Percentiles rank a stretch among this genome's conserved stretches.
These are phyloP conservation scores for Acanthiza pusilla DNA, from an alignment of 2,797 vertebrate species.

Conservation along the genomic window DNA sequence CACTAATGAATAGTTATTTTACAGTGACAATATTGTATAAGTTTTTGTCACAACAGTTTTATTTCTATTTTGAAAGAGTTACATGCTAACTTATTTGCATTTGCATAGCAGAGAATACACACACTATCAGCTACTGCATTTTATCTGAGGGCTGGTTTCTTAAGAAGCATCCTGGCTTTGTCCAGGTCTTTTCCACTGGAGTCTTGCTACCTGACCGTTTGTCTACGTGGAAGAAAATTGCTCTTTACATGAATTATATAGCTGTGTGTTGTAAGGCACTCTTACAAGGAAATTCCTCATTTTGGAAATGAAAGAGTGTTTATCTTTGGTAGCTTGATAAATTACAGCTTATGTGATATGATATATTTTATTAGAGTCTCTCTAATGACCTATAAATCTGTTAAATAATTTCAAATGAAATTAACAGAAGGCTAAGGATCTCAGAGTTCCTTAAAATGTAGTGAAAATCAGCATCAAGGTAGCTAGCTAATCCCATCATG, in stretches of 20 bases:
- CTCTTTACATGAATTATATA: neutral
- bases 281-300: neutral
- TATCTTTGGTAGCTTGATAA: neutral
- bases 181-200: neutral
- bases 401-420: neutral
- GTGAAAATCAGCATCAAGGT: neutral
- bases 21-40: neutral
- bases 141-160: neutral
- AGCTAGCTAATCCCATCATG: neutral
- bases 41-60: neutral
- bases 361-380: neutral
- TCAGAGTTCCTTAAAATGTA: neutral
- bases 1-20: constrained; percentile 2
- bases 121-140: neutral
- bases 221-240: neutral
- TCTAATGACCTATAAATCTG: neutral
- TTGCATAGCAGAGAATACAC: neutral
- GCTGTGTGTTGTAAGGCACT: neutral
- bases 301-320: neutral
- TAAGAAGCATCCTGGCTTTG: neutral
- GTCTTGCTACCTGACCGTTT: neutral
- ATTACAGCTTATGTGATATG: neutral
- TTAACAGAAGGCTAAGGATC: neutral
- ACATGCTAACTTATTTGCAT: neutral
- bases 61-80: neutral